Conservation (phyloP, 2,797 vertebrate species). For the Oceanodroma leucorhoa region DNA sequence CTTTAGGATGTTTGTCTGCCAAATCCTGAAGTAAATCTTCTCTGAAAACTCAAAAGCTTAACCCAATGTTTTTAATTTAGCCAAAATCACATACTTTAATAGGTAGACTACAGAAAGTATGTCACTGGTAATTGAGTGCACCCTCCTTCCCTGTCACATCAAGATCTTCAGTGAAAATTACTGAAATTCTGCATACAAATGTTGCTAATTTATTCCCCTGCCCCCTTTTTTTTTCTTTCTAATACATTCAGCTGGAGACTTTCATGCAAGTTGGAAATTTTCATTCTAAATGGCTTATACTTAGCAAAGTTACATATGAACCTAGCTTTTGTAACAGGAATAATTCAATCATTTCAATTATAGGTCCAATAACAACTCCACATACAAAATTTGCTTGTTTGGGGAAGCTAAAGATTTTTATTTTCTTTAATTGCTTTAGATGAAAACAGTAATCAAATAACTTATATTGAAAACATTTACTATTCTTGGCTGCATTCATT, state of each 20-base stretch:
- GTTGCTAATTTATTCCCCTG: rapidly evolving
- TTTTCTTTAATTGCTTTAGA: background rate
- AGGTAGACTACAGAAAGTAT: background rate
- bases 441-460: background rate
- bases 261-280: background rate
- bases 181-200: background rate
- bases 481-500: background rate
- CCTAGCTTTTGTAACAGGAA: background rate
- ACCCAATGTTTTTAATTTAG: background rate
- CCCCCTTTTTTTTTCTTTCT: background rate
- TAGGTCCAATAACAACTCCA: background rate
- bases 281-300: background rate
- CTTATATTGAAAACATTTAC: background rate
- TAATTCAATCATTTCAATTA: background rate
- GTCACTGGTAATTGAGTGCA: background rate
- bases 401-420: background rate
- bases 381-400: background rate
- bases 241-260: background rate
- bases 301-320: background rate
- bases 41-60: background rate
- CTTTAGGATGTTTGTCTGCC: background rate
- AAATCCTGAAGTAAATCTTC: background rate
- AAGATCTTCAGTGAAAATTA: background rate
- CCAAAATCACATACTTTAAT: background rate
- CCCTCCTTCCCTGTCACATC: background rate